A percentile compares a stretch with the other conserved stretches of the same genome.
phyloP scores from a whole-genome alignment of 2,113 vertebrate genomes.

The Drymodes brunneopygia region DNA sequence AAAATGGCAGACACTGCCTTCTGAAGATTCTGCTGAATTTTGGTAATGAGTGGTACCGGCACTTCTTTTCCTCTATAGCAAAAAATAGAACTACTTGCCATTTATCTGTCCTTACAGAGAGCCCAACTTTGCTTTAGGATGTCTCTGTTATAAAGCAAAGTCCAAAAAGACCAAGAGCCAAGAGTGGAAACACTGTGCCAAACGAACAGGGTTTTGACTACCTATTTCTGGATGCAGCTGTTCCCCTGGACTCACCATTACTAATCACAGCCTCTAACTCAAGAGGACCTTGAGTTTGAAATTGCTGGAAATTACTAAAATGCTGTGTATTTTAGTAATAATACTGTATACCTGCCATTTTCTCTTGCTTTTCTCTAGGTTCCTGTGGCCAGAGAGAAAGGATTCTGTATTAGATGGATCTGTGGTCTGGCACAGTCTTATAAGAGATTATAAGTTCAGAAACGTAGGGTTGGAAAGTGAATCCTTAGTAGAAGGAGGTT shows the following conservation, averaged over 20 bases:
- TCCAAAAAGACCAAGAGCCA: not conserved
- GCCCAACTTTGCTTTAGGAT: not conserved
- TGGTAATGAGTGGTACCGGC: not conserved
- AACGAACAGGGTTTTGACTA: not conserved
- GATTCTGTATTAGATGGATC: not conserved
- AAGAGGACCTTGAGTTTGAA: not conserved
- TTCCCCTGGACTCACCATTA: not conserved
- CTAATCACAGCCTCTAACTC: not conserved
- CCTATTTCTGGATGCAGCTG: not conserved
- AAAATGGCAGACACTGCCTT: not conserved
- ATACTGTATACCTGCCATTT: not conserved
- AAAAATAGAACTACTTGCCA: not conserved
- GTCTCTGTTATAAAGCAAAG: not conserved
- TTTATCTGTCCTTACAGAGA: not conserved
- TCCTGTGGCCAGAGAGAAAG: not conserved
- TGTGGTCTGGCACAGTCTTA: not conserved
- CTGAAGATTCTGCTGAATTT: not conserved
- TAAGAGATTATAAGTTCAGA: not conserved
- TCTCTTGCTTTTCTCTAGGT: not conserved
- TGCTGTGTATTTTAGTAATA: not conserved
- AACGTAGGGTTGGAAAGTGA: not conserved
- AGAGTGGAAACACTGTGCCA: not conserved
- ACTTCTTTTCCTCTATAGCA: not conserved
- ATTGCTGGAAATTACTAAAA: not conserved
- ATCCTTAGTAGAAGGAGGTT: not conserved